Base-by-base conservation (phyloP, 2,113 vertebrate species). In the Chaetops frenatus region DNA sequence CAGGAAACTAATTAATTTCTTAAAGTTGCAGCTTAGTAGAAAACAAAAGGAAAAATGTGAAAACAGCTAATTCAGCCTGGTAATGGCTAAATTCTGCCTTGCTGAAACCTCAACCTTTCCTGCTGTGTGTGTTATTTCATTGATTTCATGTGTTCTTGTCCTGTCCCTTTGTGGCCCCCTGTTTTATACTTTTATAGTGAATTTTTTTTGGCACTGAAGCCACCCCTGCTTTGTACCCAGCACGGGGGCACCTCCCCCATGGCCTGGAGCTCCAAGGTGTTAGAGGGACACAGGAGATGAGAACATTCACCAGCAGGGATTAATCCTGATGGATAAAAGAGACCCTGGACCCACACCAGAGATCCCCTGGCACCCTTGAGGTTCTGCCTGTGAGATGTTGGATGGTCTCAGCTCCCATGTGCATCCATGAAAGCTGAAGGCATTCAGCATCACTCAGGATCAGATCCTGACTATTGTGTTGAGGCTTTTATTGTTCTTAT, bases 401-500 rank as follows among this genome's bases (percentile, higher is more conserved):
- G 48, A 22, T 67, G 31, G 31, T 22, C 60, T 88, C 78, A 81
- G 48, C 64, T 88, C 72, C 64, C n/a, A 14, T 4, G 19, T 38
- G 36, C 81, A 44, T 11, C 62, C 29, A 28, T 24, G 82, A 50
- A 69, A 61, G n/a, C 3, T 18, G 33, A 40, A 86, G n/a, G 21
- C 40, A 11, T 51, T 81, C 54, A 45, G 67, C 47, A 83, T 70
- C 62, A 16, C 67, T 72, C 87, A 78, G 66, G 60, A 86, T 90
- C 72, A 42, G 47, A 64, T 64, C 60, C 56, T 86, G 60, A 83
- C 79, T 78, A 23, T 86, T 93, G 74, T 70, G 47, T 88, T 44
- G 79, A 82, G 71, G 92, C 36, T 94, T 94, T 94, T 82, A 53
- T 81, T 61, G 79, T 90, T 90, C 92, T 93, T 92, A 24, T 45